phyloP scores from a whole-genome alignment of 2,113 vertebrate genomes.

The Bufo bufo region DNA sequence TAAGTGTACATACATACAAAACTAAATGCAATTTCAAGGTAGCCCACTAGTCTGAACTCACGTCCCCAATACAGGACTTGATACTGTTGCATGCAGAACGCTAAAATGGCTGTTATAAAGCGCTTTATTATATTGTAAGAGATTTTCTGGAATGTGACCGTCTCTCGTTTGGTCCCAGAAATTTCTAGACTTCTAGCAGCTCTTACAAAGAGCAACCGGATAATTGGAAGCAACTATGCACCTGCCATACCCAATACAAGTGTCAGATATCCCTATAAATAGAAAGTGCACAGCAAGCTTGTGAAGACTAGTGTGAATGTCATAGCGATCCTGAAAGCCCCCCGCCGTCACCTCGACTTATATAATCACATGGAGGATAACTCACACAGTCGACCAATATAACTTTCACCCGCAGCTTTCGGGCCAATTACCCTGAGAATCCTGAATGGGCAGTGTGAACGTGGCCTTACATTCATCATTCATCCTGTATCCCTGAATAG shows the following conservation, averaged over 20 bases:
- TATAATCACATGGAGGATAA: background rate
- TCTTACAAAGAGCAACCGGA: background rate
- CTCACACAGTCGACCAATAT: slow-evolving; percentile 47
- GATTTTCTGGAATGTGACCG: no score
- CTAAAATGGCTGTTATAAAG: no score
- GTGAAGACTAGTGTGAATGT: slow-evolving; percentile 9
- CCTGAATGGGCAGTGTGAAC: no score
- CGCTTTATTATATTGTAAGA: no score
- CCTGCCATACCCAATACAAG: background rate
- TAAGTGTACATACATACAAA: no score
- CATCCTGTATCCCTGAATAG: no score
- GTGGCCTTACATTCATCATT: no score
- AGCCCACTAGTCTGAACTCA: no score
- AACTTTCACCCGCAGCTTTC: slow-evolving; percentile 28
- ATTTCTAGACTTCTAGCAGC: background rate
- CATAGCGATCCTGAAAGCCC: background rate
- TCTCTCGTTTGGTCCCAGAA: no score
- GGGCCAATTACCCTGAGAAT: slow-evolving; percentile 2
- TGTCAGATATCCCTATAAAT: slow-evolving; percentile 3
- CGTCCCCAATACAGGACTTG: no score
- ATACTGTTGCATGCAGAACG: no score
- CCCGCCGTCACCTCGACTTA: slow-evolving; percentile 30
- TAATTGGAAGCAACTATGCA: background rate
- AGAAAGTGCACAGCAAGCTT: background rate
- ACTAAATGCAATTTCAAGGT: no score